Evolutionary conservation across 2,113 vertebrate genomes (phyloP), one percentile per base, ranked within the genome.

Genomic region (Ploceus nigricollis): DNA sequence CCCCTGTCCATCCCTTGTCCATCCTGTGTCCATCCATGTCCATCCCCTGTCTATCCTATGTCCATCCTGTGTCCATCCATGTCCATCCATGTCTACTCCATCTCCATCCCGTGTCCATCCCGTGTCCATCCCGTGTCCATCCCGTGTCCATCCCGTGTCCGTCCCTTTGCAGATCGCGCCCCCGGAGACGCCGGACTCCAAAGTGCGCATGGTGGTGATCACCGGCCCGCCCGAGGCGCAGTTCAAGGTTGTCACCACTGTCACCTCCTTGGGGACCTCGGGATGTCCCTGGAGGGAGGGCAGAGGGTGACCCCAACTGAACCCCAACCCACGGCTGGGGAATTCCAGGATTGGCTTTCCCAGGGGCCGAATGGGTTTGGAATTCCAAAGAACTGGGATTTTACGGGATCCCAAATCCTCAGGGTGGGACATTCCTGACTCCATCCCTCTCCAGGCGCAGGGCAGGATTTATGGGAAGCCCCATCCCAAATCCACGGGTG

Each of bases 191-290:
- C 99, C 99, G 1, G 99, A 99, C 94, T 99, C 99, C 61, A 99
- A 99, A 95, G 98, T 99, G 97, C 98, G 99, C 54, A 99, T 99
- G 99, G 99, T 99, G 57, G 99, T 99, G 69, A 99, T 99, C 93
- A 99, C 99, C 2, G 99, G 99, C 85, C 99, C 99, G 10, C 99
- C 99, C 5, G 99, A 99, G 97, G 99, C 99, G 39, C 99, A 99
- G 87, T 99, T 99, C 92, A 99, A 99, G 99, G 99, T 99, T 94
- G 45, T 57, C n/a, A 25, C 66, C 2, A 3, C 64, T 33, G 24
- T 23, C 5, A 0, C 82, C 5, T 0, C 58, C 2, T 2, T 0
- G 35, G 53, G 77, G n/a, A 17, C 2, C 4, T 15, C 0, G 35
- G 69, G 86, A 44, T 15, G 57, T 7, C 57, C n/a, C 25, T 30